These are phyloP conservation scores for Papilio demoleus DNA, from an alignment of 2,888 invertebrate genomes.

Conservation along the genomic window DNA sequence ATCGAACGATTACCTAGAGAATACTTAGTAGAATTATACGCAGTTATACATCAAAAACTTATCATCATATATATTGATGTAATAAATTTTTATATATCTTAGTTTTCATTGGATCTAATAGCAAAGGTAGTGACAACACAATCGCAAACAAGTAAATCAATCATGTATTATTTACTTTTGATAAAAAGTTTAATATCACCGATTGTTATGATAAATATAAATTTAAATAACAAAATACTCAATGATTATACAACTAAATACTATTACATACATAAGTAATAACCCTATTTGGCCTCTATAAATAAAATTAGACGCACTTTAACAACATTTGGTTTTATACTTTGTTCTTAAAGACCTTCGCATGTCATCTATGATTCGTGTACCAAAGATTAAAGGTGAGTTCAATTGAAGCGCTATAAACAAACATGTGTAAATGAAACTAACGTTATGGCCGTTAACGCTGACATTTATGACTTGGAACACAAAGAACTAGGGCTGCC, in stretches of 20 bases:
- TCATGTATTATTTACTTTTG: constrained; percentile 2
- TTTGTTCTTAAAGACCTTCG: not conserved
- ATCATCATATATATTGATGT: not conserved
- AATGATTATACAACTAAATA: not conserved
- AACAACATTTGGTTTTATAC: not conserved
- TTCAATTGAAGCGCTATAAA: not conserved
- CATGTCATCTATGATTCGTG: not conserved
- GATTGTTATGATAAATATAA: not conserved
- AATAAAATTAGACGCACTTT: not conserved
- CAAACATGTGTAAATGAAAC: not conserved
- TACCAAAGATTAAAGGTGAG: not conserved
- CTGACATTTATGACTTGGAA: constrained; percentile 3
- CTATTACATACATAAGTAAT: not conserved
- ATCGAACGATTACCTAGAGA: not conserved
- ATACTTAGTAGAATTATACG: not conserved
- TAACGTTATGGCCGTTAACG: not conserved
- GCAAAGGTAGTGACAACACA: not conserved
- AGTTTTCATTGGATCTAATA: not conserved
- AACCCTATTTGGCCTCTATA: not conserved
- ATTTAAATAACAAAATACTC: not conserved
- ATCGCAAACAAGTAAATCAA: constrained; percentile 24
- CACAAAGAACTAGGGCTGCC: not conserved
- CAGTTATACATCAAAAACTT: not conserved
- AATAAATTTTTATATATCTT: not conserved
- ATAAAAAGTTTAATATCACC: not conserved